phyloP scores from a whole-genome alignment of 2,888 invertebrate genomes.

The Macrosiphum euphorbiae region DNA sequence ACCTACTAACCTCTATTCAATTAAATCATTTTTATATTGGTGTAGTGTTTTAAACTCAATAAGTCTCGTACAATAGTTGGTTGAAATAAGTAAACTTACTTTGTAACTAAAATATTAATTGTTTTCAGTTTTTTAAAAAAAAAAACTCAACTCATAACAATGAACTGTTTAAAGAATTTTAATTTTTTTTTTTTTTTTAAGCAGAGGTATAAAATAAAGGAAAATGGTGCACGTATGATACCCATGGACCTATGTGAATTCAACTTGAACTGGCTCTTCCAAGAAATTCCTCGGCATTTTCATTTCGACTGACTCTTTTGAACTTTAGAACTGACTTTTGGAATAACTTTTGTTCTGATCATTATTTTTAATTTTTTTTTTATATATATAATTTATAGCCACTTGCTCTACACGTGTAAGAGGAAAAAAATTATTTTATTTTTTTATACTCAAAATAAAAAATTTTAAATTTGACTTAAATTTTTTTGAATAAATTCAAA shows the following conservation, averaged over 20 bases:
- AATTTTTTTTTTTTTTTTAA: background rate
- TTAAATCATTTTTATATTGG: background rate
- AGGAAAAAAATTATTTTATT: too few species aligned
- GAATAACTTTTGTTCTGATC: too few species aligned
- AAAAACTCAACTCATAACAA: background rate
- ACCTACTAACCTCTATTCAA: background rate
- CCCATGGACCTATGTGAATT: background rate
- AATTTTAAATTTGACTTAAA: too few species aligned
- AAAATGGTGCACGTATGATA: background rate
- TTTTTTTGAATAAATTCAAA: too few species aligned
- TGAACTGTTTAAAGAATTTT: too few species aligned
- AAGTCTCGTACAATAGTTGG: background rate
- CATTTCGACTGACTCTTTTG: background rate
- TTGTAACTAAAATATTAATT: background rate
- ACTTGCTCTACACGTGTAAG: too few species aligned
- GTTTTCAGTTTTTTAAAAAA: background rate
- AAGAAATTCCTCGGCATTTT: background rate
- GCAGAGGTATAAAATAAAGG: background rate
- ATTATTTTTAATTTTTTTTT: too few species aligned
- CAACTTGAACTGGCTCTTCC: background rate
- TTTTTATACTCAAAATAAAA: too few species aligned
- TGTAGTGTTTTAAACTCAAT: too few species aligned
- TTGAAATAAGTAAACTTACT: background rate
- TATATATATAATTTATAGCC: too few species aligned
- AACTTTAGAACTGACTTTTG: too few species aligned